Conservation (phyloP, 2,797 vertebrate genomes). For the Anguilla obscura region DNA sequence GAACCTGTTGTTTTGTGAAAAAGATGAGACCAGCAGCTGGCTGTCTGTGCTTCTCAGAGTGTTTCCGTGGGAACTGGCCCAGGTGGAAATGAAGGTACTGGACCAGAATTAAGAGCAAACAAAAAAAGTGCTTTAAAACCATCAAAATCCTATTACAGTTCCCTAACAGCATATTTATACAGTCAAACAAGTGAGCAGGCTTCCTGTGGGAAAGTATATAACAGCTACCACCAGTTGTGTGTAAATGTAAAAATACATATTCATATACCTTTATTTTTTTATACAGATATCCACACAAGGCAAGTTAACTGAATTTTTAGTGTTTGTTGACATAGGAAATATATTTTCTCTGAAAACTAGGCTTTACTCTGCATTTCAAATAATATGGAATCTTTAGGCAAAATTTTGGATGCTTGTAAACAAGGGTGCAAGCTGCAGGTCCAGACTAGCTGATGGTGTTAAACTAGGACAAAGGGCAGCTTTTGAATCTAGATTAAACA, state of each 20-base stretch:
- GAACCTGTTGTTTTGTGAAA: neutral
- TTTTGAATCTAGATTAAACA: slow-evolving; percentile 31
- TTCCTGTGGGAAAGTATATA: neutral
- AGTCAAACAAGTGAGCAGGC: slow-evolving; percentile 49
- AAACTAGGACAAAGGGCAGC: neutral
- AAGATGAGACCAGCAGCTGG: neutral
- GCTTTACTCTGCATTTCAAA: slow-evolving; percentile 31
- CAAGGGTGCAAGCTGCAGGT: slow-evolving; percentile 38
- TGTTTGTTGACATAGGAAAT: slow-evolving; percentile 36
- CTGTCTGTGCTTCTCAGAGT: neutral
- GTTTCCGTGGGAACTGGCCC: slow-evolving; percentile 29
- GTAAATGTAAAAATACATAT: neutral
- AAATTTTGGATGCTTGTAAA: slow-evolving; percentile 52
- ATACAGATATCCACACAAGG: neutral
- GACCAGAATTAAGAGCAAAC: slow-evolving; percentile 64
- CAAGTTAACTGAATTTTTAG: neutral
- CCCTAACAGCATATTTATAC: slow-evolving; percentile 64
- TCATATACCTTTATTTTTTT: neutral
- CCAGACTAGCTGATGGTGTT: slow-evolving; percentile 23
- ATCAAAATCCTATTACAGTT: slow-evolving; percentile 59
- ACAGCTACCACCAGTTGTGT: neutral
- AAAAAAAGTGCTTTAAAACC: slow-evolving; percentile 62
- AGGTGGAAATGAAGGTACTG: slow-evolving; percentile 46
- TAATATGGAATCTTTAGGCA: slow-evolving; percentile 22
- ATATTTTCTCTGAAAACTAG: neutral